Conservation (phyloP, 2,888 invertebrate species). For the Drosophila sordidapex region DNA sequence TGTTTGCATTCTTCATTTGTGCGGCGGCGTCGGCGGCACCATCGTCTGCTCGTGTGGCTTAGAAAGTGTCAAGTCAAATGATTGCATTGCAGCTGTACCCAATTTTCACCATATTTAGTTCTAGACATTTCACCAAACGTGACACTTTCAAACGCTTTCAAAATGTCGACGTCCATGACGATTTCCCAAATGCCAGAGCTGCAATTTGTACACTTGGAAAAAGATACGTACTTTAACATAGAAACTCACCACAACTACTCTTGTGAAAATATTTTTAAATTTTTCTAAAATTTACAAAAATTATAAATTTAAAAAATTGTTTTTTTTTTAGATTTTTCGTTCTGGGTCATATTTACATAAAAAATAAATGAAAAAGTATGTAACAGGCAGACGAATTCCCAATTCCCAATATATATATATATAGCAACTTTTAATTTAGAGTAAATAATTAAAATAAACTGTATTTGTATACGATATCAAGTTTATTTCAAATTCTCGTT, state of each 20-base stretch:
- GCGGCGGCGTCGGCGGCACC: slow-evolving; percentile 22
- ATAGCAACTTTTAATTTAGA: not conserved
- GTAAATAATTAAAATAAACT: not conserved
- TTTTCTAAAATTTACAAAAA: not conserved
- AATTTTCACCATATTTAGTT: slow-evolving; percentile 81
- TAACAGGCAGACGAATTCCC: not conserved
- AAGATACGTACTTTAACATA: not conserved
- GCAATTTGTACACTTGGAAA: slow-evolving; percentile 7
- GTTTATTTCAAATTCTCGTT: not conserved
- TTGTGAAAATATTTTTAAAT: not conserved
- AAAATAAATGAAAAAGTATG: not conserved
- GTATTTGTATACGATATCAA: not conserved
- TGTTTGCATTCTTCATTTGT: slow-evolving; percentile 71
- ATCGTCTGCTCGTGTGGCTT: slow-evolving; percentile 49
- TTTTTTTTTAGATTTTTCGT: not conserved
- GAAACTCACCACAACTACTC: not conserved
- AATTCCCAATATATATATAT: not conserved
- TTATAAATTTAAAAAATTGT: not conserved
- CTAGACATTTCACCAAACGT: slow-evolving; percentile 74
- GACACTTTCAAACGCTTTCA: slow-evolving; percentile 80
- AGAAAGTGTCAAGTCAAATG: slow-evolving; percentile 79
- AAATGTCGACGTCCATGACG: slow-evolving; percentile 55
- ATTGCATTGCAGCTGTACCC: slow-evolving; percentile 69
- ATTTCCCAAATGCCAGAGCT: slow-evolving; percentile 38
- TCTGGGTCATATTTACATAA: not conserved